phyloP scores from a whole-genome alignment of 2,113 vertebrate species.

The Montifringilla adamsi region DNA sequence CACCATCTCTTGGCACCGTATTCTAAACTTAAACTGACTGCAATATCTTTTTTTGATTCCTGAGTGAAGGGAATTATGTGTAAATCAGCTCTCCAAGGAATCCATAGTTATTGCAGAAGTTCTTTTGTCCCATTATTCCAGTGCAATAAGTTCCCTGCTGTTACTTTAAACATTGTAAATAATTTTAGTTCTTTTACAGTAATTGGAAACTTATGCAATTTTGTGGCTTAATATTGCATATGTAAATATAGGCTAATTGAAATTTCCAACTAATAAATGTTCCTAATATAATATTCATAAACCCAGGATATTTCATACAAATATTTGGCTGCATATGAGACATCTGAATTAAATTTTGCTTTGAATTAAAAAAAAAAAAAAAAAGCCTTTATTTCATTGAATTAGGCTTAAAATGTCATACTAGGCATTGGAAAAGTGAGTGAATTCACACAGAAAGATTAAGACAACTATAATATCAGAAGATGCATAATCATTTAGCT shows the following conservation, averaged over 20 bases:
- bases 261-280: constrained; percentile 41
- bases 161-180: constrained; percentile 24
- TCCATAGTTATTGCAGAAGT: neutral
- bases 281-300: constrained; percentile 29
- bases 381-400: neutral
- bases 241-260: constrained; percentile 52
- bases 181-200: constrained; percentile 6
- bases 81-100: neutral
- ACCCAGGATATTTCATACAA: neutral
- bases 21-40: neutral
- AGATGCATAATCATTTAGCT: neutral
- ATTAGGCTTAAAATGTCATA: neutral
- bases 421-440: neutral
- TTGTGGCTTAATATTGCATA: constrained; percentile 32
- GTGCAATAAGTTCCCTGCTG: neutral
- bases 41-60: neutral
- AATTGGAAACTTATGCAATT: constrained; percentile 29
- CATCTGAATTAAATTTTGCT: constrained; percentile 1
- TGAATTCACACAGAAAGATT: neutral
- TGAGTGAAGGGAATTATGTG: neutral
- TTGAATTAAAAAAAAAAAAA: neutral
- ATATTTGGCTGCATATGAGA: neutral
- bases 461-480: neutral
- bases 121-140: neutral
- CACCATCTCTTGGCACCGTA: neutral